phyloP scores from a whole-genome alignment of 2,113 vertebrate species.

The Leptobrachium leishanense region DNA sequence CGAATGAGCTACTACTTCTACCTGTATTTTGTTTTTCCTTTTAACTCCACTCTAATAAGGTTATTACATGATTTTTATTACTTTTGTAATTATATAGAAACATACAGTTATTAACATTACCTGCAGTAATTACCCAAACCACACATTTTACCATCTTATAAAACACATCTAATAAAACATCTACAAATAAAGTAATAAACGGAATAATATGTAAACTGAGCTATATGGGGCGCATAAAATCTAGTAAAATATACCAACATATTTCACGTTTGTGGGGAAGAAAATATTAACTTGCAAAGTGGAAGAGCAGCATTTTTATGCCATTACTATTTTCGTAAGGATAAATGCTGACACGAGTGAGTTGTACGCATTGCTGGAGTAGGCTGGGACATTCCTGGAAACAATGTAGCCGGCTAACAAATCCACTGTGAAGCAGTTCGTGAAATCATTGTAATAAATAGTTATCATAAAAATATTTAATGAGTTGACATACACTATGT shows the following conservation, averaged over 20 bases:
- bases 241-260: neutral
- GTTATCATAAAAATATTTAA: no score
- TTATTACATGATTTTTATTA: neutral
- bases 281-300: neutral
- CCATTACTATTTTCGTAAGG: neutral
- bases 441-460: no score
- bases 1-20: no score
- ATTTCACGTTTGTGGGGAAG: neutral
- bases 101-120: neutral
- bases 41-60: no score
- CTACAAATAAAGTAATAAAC: neutral
- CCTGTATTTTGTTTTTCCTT: no score
- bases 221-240: neutral
- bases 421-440: no score
- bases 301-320: neutral
- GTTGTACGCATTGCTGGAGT: neutral
- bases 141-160: no score
- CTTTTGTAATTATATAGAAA: neutral
- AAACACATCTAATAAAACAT: neutral
- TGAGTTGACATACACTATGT: no score
- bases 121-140: neutral
- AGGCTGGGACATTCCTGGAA: neutral
- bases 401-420: neutral
- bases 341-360: neutral
- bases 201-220: neutral